Evolutionary conservation across 2,797 vertebrate genomes (phyloP).

Genomic region (Schizopygopsis malacanthus): DNA sequence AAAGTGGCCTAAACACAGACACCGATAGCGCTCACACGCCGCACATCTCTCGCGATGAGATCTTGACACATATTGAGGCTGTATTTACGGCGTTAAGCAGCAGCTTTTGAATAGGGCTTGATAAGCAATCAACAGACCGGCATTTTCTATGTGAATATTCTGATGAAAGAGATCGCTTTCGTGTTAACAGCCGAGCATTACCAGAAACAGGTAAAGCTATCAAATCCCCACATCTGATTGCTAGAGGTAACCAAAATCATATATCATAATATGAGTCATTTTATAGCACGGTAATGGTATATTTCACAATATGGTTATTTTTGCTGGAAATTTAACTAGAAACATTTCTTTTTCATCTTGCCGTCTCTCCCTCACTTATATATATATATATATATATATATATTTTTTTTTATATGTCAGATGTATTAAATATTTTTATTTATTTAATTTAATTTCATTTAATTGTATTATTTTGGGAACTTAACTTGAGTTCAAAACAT

Average conservation of each 20-base stretch:
- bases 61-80: slow-evolving; percentile 60
- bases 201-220: slow-evolving; percentile 43
- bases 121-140: slow-evolving; percentile 72
- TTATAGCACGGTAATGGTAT: background rate
- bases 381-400: too few species aligned
- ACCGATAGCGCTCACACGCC: slow-evolving; percentile 63
- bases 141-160: slow-evolving; percentile 61
- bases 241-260: background rate
- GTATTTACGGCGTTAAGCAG: slow-evolving; percentile 64
- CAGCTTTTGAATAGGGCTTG: slow-evolving; percentile 65
- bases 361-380: background rate
- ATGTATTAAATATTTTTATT: too few species aligned
- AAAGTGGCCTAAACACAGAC: slow-evolving; percentile 65
- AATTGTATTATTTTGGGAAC: background rate
- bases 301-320: background rate
- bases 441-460: background rate
- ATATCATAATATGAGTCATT: background rate
- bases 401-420: too few species aligned
- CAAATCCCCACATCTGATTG: slow-evolving; percentile 66
- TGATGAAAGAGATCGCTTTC: slow-evolving; percentile 43
- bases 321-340: background rate
- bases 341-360: background rate
- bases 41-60: slow-evolving; percentile 64
- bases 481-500: background rate
- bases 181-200: slow-evolving; percentile 60